Conservation (phyloP, 2,113 vertebrate species). For the Xyrauchen texanus region DNA sequence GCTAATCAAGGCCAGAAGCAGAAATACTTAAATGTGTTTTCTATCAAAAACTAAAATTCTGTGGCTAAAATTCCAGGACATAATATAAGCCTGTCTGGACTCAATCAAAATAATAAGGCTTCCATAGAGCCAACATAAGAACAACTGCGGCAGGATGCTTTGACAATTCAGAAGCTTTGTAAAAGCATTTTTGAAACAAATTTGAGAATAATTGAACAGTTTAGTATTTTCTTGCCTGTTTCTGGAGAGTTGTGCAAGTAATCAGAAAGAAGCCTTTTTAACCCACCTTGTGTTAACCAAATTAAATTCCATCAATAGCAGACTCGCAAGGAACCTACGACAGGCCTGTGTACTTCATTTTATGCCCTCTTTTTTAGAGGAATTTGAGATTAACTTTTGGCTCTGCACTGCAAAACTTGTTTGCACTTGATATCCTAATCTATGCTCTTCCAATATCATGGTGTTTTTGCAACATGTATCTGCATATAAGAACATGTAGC, state of each 20-base stretch:
- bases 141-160: conserved; percentile 54
- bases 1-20: conserved; percentile 61
- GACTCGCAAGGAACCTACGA: no score
- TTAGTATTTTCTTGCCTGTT: conserved; percentile 18
- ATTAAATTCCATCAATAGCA: no score
- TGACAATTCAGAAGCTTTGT: conserved; percentile 46
- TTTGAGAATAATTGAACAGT: conserved; percentile 13
- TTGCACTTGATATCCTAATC: background rate
- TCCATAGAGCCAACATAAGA: conserved; percentile 57
- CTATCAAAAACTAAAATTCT: no score
- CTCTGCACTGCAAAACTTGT: background rate
- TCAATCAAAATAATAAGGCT: conserved; percentile 66
- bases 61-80: conserved; percentile 71
- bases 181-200: conserved; percentile 35
- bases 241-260: conserved; percentile 12
- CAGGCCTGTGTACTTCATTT: background rate
- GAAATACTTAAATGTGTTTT: conserved; percentile 68
- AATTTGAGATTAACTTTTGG: background rate
- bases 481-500: background rate
- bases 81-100: conserved; percentile 68
- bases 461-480: background rate
- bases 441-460: background rate
- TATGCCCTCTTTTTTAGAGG: background rate
- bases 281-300: background rate
- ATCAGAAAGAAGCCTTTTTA: conserved; percentile 27